These are phyloP conservation scores for Dryoscopus gambensis DNA, from an alignment of 2,113 vertebrate genomes.

Conservation along the genomic window DNA sequence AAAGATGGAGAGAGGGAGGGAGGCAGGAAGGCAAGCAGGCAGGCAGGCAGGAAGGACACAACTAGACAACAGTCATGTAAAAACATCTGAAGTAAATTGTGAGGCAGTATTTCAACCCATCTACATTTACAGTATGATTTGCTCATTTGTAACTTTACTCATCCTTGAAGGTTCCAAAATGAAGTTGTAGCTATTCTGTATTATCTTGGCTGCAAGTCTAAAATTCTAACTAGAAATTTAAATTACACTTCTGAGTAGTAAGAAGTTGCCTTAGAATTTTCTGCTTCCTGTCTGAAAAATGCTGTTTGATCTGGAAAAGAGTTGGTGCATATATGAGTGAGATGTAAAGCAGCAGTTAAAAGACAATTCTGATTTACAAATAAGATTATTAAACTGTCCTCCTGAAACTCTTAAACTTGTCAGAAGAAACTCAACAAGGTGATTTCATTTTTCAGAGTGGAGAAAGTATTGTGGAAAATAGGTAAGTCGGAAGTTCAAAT, in stretches of 20 bases:
- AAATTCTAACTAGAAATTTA: background rate
- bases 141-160: background rate
- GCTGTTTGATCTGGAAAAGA: background rate
- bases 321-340: slow-evolving; percentile 33
- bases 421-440: slow-evolving; percentile 53
- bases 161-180: background rate
- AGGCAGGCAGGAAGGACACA: background rate
- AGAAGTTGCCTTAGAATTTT: background rate
- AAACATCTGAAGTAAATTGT: background rate
- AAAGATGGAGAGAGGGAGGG: background rate
- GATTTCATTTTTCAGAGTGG: slow-evolving; percentile 23
- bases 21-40: background rate
- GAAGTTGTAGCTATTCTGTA: background rate
- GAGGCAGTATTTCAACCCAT: background rate
- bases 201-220: background rate
- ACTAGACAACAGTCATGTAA: background rate
- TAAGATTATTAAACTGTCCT: slow-evolving; percentile 48
- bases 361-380: slow-evolving; percentile 54
- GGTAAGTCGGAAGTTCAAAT: slow-evolving; percentile 21
- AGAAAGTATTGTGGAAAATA: slow-evolving; percentile 20
- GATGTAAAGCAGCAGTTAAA: slow-evolving; percentile 51
- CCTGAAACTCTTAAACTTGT: slow-evolving; percentile 51
- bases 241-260: background rate
- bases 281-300: background rate
- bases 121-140: background rate